phyloP scores from a whole-genome alignment of 1,140 invertebrate species.

The Papilio xuthus region DNA sequence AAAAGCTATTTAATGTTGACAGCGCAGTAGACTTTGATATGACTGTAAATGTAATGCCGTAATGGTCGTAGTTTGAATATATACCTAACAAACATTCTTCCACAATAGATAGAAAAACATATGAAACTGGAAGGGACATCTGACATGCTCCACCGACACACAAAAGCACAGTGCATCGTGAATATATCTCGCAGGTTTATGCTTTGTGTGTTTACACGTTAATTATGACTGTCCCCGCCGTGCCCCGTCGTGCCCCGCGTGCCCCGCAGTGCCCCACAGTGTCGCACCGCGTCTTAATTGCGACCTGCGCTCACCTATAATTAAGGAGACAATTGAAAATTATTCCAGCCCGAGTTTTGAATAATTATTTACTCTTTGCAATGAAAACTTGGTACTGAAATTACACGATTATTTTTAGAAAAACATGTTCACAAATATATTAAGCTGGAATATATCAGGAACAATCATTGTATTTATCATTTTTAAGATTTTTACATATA shows the following conservation, averaged over 20 bases:
- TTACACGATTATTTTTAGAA: neutral
- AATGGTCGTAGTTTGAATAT: too few species aligned
- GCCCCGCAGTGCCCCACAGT: neutral
- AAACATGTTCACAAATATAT: neutral
- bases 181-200: constrained; percentile 23
- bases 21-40: neutral
- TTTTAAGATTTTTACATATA: too few species aligned
- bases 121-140: neutral
- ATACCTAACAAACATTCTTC: neutral
- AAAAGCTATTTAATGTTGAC: neutral
- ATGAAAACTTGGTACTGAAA: neutral
- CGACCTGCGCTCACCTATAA: constrained; percentile 32
- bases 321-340: constrained; percentile 29
- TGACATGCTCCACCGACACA: neutral
- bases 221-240: constrained; percentile 24
- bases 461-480: too few species aligned
- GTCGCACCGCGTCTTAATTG: constrained; percentile 30
- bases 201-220: constrained; percentile 32
- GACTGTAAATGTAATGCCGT: neutral
- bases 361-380: constrained; percentile 8
- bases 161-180: constrained; percentile 18
- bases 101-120: neutral
- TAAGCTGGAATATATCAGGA: too few species aligned
- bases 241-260: neutral
- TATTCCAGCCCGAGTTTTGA: constrained; percentile 6